Percentiles rank a stretch among this genome's conserved stretches.
Evolutionary conservation across 2,888 invertebrate species (phyloP).

Genomic region (Chrysolina haemoptera): DNA sequence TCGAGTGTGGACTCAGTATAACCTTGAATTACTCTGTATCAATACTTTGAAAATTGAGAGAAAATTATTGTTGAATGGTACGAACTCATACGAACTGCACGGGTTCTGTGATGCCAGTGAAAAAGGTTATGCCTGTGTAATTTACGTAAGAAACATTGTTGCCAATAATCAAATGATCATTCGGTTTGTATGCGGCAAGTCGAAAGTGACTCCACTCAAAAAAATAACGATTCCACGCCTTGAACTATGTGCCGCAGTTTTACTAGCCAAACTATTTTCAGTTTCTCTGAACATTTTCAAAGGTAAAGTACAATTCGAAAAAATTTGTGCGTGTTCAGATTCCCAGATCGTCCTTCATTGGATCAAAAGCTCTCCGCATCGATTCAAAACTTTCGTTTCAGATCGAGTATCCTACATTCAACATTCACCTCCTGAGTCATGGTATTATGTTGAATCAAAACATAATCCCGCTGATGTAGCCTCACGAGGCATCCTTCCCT

Average conservation of each 20-base stretch:
- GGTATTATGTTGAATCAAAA: too few species aligned
- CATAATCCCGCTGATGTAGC: too few species aligned
- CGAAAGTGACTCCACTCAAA: constrained; percentile 21
- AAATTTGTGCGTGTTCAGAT: too few species aligned
- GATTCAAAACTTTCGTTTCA: too few species aligned
- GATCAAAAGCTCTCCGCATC: too few species aligned
- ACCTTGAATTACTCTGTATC: not conserved
- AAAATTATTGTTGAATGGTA: not conserved
- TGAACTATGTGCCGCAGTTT: not conserved
- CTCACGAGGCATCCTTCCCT: too few species aligned
- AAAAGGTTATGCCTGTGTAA: constrained; percentile 18
- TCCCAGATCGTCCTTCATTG: too few species aligned
- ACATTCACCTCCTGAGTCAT: too few species aligned
- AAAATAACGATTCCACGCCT: constrained; percentile 26
- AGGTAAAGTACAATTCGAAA: too few species aligned
- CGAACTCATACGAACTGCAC: constrained; percentile 23
- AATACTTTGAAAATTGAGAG: not conserved
- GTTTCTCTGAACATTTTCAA: too few species aligned
- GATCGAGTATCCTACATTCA: too few species aligned
- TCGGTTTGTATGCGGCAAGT: constrained; percentile 18
- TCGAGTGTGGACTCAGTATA: not conserved
- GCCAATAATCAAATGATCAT: not conserved
- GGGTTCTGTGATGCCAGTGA: constrained; percentile 28
- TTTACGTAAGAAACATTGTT: constrained; percentile 14
- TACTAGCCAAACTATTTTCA: too few species aligned